Evolutionary conservation across 2,888 invertebrate species (phyloP), one percentile per base, ranked within the genome.

Genomic region (Lasioglossum marginatum): DNA sequence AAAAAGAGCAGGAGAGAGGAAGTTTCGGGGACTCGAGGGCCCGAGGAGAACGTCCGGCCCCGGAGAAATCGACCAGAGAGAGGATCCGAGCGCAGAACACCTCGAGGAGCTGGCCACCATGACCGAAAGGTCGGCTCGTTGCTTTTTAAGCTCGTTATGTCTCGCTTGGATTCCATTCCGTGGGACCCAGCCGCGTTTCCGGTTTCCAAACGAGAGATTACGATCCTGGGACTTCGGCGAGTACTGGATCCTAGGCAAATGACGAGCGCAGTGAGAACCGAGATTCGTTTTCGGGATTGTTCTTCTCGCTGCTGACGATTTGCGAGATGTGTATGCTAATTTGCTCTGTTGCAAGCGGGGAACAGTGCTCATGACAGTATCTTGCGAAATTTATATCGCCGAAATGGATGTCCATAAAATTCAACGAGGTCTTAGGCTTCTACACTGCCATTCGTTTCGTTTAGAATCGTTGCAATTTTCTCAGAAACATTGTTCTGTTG

Each of bases 1-100:
- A 70, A 83, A 83, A 83, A 83, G 80, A 85, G 79, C 34, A 43
- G 45, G 82, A 81, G 75, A 80, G 88, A 82, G 87, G 87, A 88
- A 87, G 85, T 85, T 87, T 81, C 40, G 74, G 48, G 34, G 77
- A 72, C 31, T 34, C 68, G 68, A 87, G 86, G 68, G 37, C 68
- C 68, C 37, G n/a, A 23, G 12, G 68, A 68, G 40, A 37, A 68
- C 37, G 34, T 68, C 68, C 37, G 40, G 68, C 34, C 37, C 52
- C 37, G 23, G 74, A 48, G 37, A 52, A 37, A 77, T 48, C 68
- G 77, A 34, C 16, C 77, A 40, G 40, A 40, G 60, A 76, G 60
- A 27, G 27, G 60, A 68, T 63, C 63, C 63, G 31, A 63, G 31
- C 63, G 63, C 6, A 63, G 63, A 63, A 63, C 31, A 63, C 27